Conservation (phyloP, 2,888 invertebrate species). For the Ochropleura plecta region DNA sequence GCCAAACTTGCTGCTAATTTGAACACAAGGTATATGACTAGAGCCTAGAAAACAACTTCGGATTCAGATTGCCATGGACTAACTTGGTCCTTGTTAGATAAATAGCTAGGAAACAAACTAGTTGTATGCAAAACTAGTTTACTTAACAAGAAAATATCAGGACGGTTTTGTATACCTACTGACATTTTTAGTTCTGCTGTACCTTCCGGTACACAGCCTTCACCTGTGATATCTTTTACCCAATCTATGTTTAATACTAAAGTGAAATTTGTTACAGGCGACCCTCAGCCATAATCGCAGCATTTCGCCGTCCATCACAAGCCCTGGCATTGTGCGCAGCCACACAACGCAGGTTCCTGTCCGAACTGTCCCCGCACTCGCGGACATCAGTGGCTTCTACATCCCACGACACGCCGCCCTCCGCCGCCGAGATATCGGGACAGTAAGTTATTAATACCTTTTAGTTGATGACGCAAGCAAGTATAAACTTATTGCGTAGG, state of each 20-base stretch:
- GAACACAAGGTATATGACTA: constrained; percentile 80
- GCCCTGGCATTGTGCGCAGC: constrained; percentile 91
- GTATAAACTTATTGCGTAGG: background rate
- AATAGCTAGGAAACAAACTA: background rate
- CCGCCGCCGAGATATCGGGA: constrained; percentile 85
- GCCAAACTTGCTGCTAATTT: constrained; percentile 85
- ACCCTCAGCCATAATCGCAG: constrained; percentile 92
- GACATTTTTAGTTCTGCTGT: too few relatives aligned
- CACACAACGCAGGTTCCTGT: constrained; percentile 85
- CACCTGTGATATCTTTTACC: too few relatives aligned
- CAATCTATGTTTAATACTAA: background rate
- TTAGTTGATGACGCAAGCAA: background rate
- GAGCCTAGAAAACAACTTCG: background rate
- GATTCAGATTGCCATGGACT: background rate
- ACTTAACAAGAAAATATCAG: too few relatives aligned
- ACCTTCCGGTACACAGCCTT: too few relatives aligned
- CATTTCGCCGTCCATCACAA: constrained; percentile 91
- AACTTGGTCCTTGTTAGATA: background rate
- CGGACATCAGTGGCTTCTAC: constrained; percentile 84
- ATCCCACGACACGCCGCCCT: constrained; percentile 80
- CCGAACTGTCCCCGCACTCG: constrained; percentile 83
- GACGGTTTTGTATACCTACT: too few relatives aligned
- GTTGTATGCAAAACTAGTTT: too few relatives aligned
- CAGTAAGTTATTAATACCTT: constrained; percentile 75
- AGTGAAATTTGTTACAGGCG: constrained; percentile 79